phyloP scores from a whole-genome alignment of 2,113 vertebrate genomes.

The Dipodomys ordii region DNA sequence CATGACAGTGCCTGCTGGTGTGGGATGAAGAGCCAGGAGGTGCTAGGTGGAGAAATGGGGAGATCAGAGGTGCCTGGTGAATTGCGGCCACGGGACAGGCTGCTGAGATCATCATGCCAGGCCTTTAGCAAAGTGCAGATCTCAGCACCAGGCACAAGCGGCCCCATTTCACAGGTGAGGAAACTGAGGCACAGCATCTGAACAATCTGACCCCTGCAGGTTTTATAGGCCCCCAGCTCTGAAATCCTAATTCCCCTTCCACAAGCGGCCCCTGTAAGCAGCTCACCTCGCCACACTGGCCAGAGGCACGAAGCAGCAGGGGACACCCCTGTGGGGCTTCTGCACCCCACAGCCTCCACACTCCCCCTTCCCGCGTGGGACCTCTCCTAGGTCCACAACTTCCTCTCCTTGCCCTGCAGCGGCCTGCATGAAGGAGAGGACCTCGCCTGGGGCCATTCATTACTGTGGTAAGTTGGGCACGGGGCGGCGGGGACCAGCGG shows the following conservation, averaged over 20 bases:
- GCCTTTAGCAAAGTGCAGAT: neutral
- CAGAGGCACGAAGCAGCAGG: neutral
- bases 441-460: conserved; percentile 85
- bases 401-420: conserved; percentile 86
- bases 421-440: conserved; percentile 97
- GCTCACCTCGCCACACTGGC: neutral
- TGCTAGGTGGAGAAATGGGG: neutral
- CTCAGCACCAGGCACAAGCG: neutral
- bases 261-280: neutral
- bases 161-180: neutral
- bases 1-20: too few species aligned
- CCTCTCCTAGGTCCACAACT: conserved; percentile 11
- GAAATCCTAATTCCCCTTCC: neutral
- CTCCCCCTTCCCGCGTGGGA: neutral
- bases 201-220: neutral
- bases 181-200: neutral
- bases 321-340: neutral
- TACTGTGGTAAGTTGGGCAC: conserved; percentile 86
- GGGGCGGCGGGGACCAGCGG: neutral
- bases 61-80: neutral
- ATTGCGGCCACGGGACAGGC: too few species aligned
- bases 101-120: too few species aligned
- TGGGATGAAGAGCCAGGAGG: too few species aligned
- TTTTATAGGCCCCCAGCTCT: neutral
- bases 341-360: neutral